A percentile compares a stretch with the other conserved stretches of the same genome.
Conservation (phyloP, 2,888 invertebrate species). For the Gryllus longicercus region DNA sequence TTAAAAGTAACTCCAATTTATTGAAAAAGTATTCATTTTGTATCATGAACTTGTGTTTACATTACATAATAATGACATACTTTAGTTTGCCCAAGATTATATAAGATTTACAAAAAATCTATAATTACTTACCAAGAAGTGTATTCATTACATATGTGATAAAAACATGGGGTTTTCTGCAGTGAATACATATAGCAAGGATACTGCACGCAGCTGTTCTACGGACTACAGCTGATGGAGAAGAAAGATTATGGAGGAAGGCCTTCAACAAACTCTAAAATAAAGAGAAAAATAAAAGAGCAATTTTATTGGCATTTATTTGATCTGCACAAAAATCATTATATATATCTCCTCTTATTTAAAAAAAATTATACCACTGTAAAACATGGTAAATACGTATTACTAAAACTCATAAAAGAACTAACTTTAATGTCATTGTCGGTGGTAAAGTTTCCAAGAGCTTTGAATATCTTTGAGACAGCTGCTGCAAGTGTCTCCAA, state of each 20-base stretch:
- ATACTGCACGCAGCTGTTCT: slow-evolving; percentile 79
- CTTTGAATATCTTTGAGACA: slow-evolving; percentile 62
- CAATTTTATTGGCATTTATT: too few relatives aligned
- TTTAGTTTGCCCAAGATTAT: too few relatives aligned
- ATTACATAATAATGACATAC: too few relatives aligned
- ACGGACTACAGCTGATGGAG: slow-evolving; percentile 68
- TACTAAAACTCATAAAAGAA: neutral
- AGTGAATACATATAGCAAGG: slow-evolving; percentile 73
- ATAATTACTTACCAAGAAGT: slow-evolving; percentile 52
- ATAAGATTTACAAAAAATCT: neutral
- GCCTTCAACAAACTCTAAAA: slow-evolving; percentile 63
- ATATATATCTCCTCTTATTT: too few relatives aligned
- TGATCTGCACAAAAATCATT: too few relatives aligned
- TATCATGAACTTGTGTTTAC: too few relatives aligned
- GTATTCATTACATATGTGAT: slow-evolving; percentile 63
- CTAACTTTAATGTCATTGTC: slow-evolving; percentile 67
- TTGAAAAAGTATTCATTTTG: too few relatives aligned
- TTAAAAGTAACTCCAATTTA: too few relatives aligned
- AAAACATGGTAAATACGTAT: too few relatives aligned
- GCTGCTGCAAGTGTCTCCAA: slow-evolving; percentile 64
- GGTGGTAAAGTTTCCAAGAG: slow-evolving; percentile 65
- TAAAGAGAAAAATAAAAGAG: slow-evolving; percentile 23
- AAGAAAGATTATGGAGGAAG: slow-evolving; percentile 62
- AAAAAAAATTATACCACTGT: too few relatives aligned
- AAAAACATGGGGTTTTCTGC: slow-evolving; percentile 66